A percentile compares a stretch with the other conserved stretches of the same genome.
Conservation (phyloP, 2,797 vertebrate genomes). For the Peromyscus melanophrys region DNA sequence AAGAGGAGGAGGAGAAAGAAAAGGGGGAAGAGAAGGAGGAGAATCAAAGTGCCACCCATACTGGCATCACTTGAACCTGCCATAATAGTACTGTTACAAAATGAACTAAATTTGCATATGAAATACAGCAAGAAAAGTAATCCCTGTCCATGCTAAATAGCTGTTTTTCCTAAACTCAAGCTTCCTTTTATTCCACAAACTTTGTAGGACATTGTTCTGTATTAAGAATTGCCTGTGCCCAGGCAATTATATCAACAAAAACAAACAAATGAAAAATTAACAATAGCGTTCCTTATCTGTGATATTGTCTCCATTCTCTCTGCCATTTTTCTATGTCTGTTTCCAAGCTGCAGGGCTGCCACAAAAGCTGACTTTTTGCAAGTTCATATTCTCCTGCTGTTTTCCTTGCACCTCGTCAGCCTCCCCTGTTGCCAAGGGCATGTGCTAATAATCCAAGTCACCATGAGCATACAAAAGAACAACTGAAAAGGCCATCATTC, state of each 20-base stretch:
- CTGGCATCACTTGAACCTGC: slow-evolving; percentile 25
- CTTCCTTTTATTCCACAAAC: slow-evolving; percentile 56
- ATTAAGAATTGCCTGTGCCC: slow-evolving; percentile 63
- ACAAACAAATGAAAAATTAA: background rate
- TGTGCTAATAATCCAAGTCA: slow-evolving; percentile 72
- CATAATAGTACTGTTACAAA: slow-evolving; percentile 48
- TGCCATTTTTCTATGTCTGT: slow-evolving; percentile 55
- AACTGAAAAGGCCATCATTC: slow-evolving; percentile 70
- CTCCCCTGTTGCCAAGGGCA: slow-evolving; percentile 73
- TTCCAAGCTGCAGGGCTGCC: slow-evolving; percentile 56
- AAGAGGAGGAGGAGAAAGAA: no score
- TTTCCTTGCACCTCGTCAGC: slow-evolving; percentile 62
- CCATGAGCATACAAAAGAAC: slow-evolving; percentile 56
- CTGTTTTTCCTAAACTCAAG: slow-evolving; percentile 75
- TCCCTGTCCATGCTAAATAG: slow-evolving; percentile 58
- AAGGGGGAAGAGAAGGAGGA: background rate
- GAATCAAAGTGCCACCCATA: slow-evolving; percentile 43
- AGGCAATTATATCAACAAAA: slow-evolving; percentile 70
- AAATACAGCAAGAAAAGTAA: slow-evolving; percentile 71
- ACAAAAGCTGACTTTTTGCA: slow-evolving; percentile 47
- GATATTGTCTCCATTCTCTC: slow-evolving; percentile 30
- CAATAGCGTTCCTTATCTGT: slow-evolving; percentile 63
- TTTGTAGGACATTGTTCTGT: slow-evolving; percentile 66
- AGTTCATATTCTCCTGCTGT: slow-evolving; percentile 72
- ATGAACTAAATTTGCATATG: slow-evolving; percentile 64